Conservation (phyloP, 2,113 vertebrate genomes). For the Pluvianellus socialis region DNA sequence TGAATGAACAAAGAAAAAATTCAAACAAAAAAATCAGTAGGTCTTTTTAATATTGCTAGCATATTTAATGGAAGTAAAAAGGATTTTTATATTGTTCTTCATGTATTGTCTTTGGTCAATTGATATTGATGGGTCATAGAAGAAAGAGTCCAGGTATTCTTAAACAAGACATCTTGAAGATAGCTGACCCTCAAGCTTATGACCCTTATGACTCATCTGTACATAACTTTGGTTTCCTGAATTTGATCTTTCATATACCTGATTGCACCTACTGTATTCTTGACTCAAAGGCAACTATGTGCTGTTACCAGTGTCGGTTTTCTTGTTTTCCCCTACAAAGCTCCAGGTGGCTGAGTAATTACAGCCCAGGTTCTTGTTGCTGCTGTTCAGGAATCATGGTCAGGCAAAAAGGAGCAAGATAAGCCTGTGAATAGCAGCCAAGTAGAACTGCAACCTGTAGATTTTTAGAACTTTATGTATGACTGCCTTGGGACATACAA, state of each 20-base stretch:
- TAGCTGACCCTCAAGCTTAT: neutral
- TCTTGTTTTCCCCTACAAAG: neutral
- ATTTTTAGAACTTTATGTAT: neutral
- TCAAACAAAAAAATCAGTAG: neutral
- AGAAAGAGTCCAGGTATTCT: neutral
- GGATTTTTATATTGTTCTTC: neutral
- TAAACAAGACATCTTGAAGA: neutral
- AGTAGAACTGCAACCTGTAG: neutral
- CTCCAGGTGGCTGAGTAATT: neutral
- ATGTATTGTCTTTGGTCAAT: neutral
- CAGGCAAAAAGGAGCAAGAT: neutral
- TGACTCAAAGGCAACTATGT: neutral
- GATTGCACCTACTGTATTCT: neutral
- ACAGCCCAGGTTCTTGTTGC: neutral
- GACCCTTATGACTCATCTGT: rapidly evolving
- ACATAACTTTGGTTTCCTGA: neutral
- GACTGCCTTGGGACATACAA: neutral
- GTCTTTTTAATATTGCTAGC: neutral
- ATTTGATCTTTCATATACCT: neutral
- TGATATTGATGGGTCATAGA: neutral
- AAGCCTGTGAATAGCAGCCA: neutral
- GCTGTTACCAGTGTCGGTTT: neutral
- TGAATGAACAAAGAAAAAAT: neutral
- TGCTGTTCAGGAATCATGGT: neutral
- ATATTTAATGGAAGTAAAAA: neutral